These are phyloP conservation scores for Abrostola tripartita DNA, from an alignment of 2,888 invertebrate species.

Conservation along the genomic window DNA sequence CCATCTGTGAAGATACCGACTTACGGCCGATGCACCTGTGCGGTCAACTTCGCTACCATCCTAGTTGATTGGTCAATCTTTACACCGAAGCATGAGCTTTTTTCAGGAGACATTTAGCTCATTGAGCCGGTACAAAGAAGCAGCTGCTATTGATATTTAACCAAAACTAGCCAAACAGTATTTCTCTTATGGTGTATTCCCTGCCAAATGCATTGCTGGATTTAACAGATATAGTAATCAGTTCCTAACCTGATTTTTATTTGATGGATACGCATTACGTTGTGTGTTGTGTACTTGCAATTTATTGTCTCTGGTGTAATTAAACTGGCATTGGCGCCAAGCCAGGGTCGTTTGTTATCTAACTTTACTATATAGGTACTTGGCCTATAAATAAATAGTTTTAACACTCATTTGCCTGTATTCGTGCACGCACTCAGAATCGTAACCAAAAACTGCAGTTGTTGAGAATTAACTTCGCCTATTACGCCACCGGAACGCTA, in stretches of 20 bases:
- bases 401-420: constrained; percentile 30
- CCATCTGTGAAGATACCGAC: no score
- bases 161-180: no score
- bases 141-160: no score
- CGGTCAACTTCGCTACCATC: no score
- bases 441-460: neutral
- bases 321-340: constrained; percentile 49
- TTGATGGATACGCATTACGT: constrained; percentile 14
- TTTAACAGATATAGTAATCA: neutral
- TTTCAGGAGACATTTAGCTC: no score
- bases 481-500: no score
- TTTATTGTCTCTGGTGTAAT: constrained; percentile 43
- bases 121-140: no score
- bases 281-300: constrained; percentile 25
- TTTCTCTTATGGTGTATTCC: no score
- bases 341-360: constrained; percentile 49
- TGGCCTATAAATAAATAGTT: constrained; percentile 35
- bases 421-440: constrained; percentile 4
- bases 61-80: no score
- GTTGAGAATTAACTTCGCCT: neutral
- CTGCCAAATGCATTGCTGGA: neutral
- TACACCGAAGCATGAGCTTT: no score
- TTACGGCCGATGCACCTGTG: no score
- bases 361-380: constrained; percentile 43
- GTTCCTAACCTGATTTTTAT: constrained; percentile 10